These are phyloP conservation scores for Prenolepis imparis DNA, from an alignment of 2,888 invertebrate species.

Conservation along the genomic window DNA sequence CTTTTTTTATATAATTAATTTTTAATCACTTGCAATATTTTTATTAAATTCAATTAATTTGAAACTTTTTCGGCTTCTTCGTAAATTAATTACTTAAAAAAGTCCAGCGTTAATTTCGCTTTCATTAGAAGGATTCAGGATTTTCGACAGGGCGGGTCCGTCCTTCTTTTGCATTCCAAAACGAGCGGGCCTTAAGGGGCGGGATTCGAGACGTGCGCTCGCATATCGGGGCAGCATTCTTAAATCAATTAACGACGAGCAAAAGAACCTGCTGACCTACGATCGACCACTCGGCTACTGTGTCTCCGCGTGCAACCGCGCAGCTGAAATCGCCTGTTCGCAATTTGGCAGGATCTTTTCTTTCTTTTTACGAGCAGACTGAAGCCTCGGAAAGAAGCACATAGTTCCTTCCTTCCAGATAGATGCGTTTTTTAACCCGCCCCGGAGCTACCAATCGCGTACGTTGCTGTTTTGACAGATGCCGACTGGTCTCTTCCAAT, in stretches of 20 bases:
- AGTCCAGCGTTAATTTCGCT: not conserved
- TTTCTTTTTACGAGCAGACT: constrained; percentile 66
- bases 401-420: constrained; percentile 64
- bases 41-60: not conserved
- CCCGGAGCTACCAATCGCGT: constrained; percentile 61
- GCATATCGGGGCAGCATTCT: constrained; percentile 73
- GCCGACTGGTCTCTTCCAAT: constrained; percentile 22
- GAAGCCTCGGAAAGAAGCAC: constrained; percentile 53
- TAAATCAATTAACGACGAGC: constrained; percentile 82
- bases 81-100: not conserved
- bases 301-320: constrained; percentile 63
- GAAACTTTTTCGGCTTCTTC: not conserved
- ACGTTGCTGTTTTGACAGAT: constrained; percentile 32
- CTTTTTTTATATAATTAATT: not conserved
- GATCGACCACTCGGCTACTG: constrained; percentile 78
- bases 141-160: not conserved
- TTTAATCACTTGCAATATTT: not conserved
- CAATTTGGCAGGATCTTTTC: constrained; percentile 68
- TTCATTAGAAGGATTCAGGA: not conserved
- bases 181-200: constrained; percentile 64
- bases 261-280: constrained; percentile 83
- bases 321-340: constrained; percentile 36
- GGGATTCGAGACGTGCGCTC: constrained; percentile 66
- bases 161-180: constrained; percentile 63
- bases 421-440: constrained; percentile 64